phyloP scores from a whole-genome alignment of 2,797 vertebrate species.

The Myotis planiceps region DNA sequence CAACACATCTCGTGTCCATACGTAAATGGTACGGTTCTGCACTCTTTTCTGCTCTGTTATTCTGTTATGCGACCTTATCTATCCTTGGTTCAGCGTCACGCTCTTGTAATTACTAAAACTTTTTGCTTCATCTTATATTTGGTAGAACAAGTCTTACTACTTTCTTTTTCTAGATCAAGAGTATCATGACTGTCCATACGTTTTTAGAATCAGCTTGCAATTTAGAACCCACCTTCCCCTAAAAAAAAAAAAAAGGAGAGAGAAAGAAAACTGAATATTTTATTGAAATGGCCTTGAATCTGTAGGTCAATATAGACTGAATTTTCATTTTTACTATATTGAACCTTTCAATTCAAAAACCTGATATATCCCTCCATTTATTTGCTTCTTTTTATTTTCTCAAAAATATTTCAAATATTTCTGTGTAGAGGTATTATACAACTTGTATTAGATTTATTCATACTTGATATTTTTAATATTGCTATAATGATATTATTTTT shows the following conservation, averaged over 20 bases:
- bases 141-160: not conserved
- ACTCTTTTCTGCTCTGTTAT: not conserved
- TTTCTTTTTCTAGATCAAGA: not conserved
- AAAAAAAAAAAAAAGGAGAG: not conserved
- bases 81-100: not conserved
- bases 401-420: not conserved
- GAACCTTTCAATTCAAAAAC: not conserved
- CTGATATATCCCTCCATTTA: not conserved
- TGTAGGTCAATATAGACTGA: not conserved
- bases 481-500: not conserved
- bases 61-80: not conserved
- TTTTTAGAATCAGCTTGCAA: not conserved
- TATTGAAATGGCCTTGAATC: not conserved
- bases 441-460: not conserved
- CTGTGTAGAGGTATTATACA: not conserved
- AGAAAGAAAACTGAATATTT: not conserved
- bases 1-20: fast-evolving
- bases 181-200: not conserved
- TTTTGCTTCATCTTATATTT: not conserved
- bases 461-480: not conserved
- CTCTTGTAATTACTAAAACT: not conserved
- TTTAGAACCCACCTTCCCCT: not conserved
- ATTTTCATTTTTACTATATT: not conserved
- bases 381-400: not conserved
- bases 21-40: not conserved